Base-by-base conservation (phyloP, 2,113 vertebrate genomes). In the Lagopus muta region DNA sequence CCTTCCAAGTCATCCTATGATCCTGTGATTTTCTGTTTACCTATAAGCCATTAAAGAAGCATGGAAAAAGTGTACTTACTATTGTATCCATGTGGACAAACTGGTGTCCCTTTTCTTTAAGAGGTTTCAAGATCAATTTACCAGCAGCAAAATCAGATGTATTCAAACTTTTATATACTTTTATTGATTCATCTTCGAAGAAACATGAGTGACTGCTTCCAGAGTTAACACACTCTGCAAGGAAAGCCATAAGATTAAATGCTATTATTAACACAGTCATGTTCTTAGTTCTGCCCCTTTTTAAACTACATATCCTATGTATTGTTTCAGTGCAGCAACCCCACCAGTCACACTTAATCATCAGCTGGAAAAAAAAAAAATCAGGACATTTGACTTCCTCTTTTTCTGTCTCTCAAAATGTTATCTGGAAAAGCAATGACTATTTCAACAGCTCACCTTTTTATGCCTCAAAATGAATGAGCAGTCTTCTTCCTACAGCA, bases 81-180 rank as follows among this genome's bases (percentile, higher is more conserved):
- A 98, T 55, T 80, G 95, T 98, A 94, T 98, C 97, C 85, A 58
- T 70, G 71, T 96, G 48, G 70, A 98, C 97, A 96, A 93, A 97
- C 28, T 98, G 98, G 25, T 79, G 83, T 57, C 98, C 98, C 55
- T 98, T 98, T 96, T 98, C 98, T 94, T 98, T 96, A 69, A 91
- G 21, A 12, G 98, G 98, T 65, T 98, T 97, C 94, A 98, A 80
- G 93, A 97, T 11, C 88, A 98, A 93, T 96, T 55, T 98, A 42
- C 98, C 98, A 88, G 67, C 80, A 70, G 98, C 97, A 97, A 98
- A 98, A 66, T 43, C 19, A 6, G 96, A 78, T 25, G 97, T 97
- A 88, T 92, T 97, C 89, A 98, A 67, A 38, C 74, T 92, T 94
- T 98, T 98, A 82, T 96, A 93, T 62, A 98, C 89, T 93, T 95